Evolutionary conservation across 2,113 vertebrate genomes (phyloP).

Genomic region (Equus quagga): DNA sequence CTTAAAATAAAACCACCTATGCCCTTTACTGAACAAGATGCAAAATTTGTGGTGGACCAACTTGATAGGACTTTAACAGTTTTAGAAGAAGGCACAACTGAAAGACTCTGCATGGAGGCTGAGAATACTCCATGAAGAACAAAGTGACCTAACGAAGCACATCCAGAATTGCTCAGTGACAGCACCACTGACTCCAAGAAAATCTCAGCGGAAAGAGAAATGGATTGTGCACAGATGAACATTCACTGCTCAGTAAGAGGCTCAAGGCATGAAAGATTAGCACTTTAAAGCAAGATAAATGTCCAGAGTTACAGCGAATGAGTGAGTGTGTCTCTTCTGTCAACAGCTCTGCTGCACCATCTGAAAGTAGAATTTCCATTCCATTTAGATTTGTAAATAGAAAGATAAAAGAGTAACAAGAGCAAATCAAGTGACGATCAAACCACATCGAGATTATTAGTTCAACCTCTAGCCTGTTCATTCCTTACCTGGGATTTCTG

Average conservation of each 20-base stretch:
- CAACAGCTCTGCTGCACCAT: no score
- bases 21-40: slow-evolving; percentile 95
- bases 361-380: not conserved
- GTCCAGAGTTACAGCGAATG: not conserved
- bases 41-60: slow-evolving; percentile 90
- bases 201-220: slow-evolving; percentile 82
- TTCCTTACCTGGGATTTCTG: slow-evolving; percentile 66
- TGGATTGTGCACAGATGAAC: slow-evolving; percentile 71
- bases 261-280: slow-evolving; percentile 86
- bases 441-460: not conserved
- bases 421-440: not conserved
- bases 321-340: slow-evolving; percentile 8
- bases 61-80: slow-evolving; percentile 94
- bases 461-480: slow-evolving; percentile 53
- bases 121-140: slow-evolving; percentile 82
- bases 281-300: not conserved
- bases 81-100: slow-evolving; percentile 88
- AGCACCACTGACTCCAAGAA: slow-evolving; percentile 70
- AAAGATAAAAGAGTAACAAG: not conserved
- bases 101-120: not conserved
- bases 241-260: slow-evolving; percentile 85
- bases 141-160: slow-evolving; percentile 80
- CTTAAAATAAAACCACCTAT: slow-evolving; percentile 98
- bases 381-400: not conserved
- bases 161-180: slow-evolving; percentile 57